Evolutionary conservation across 2,888 invertebrate species (phyloP).

Genomic region (Lasioglossum pauxillum): DNA sequence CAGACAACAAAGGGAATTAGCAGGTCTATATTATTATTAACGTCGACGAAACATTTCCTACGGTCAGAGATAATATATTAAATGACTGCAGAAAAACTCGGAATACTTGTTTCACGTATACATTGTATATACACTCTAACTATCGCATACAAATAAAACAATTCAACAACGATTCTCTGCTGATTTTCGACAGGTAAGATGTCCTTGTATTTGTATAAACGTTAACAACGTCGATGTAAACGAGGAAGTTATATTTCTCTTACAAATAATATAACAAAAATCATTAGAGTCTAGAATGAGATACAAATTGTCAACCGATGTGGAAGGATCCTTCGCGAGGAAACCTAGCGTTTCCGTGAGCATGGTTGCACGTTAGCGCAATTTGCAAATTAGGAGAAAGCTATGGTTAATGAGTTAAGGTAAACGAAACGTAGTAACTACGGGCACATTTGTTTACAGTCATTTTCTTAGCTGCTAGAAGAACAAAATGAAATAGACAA

Average conservation of each 20-base stretch:
- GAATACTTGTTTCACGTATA: background rate
- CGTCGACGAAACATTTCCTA: background rate
- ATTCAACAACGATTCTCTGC: background rate
- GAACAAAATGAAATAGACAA: background rate
- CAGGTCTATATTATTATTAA: background rate
- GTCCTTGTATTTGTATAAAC: slow-evolving; percentile 31
- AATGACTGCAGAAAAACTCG: background rate
- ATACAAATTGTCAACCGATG: background rate
- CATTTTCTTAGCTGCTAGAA: background rate
- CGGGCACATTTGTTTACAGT: slow-evolving; percentile 20
- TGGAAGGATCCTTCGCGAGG: background rate
- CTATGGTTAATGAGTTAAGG: background rate
- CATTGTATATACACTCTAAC: background rate
- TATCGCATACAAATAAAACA: background rate
- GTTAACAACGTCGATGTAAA: slow-evolving; percentile 20
- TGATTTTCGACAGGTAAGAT: slow-evolving; percentile 9
- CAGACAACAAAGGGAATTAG: background rate
- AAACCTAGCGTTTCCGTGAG: background rate
- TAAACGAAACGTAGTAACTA: slow-evolving; percentile 21
- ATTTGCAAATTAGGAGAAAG: background rate
- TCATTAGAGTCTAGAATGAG: background rate
- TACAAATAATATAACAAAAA: slow-evolving; percentile 40
- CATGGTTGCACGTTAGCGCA: background rate
- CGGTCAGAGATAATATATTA: slow-evolving; percentile 20
- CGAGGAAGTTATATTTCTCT: slow-evolving; percentile 1